Conservation (phyloP, 2,113 vertebrate species). For the Hystrix cristata region DNA sequence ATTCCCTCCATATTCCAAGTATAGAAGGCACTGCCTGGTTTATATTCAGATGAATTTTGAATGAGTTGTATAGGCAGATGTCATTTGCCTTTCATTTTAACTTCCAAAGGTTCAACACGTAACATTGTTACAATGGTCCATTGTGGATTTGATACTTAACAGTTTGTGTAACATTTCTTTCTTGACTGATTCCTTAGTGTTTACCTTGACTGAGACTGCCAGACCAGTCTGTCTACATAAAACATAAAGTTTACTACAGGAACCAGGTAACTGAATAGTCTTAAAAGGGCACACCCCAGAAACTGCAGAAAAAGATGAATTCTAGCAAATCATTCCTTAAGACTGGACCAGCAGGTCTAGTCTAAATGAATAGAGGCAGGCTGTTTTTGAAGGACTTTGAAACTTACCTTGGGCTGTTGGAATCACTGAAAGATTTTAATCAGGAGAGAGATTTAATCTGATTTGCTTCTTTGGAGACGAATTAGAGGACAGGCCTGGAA, state of each 20-base stretch:
- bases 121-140: not conserved
- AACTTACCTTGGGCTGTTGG: not conserved
- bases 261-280: not conserved
- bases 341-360: not conserved
- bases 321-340: not conserved
- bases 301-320: not conserved
- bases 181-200: not conserved
- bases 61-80: not conserved
- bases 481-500: conserved; percentile 40
- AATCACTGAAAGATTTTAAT: conserved; percentile 48
- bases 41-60: not conserved
- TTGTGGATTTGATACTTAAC: not conserved
- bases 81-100: conserved; percentile 28
- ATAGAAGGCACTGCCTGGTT: not conserved
- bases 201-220: not conserved
- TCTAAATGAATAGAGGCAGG: not conserved
- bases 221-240: not conserved
- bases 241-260: not conserved
- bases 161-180: not conserved
- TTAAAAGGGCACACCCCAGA: not conserved
- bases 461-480: conserved; percentile 49
- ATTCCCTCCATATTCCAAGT: not conserved
- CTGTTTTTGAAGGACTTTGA: conserved; percentile 38
- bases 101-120: not conserved
- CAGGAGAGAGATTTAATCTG: conserved; percentile 35